Evolutionary conservation across 2,113 vertebrate genomes (phyloP).

Genomic region (Entosphenus tridentatus): DNA sequence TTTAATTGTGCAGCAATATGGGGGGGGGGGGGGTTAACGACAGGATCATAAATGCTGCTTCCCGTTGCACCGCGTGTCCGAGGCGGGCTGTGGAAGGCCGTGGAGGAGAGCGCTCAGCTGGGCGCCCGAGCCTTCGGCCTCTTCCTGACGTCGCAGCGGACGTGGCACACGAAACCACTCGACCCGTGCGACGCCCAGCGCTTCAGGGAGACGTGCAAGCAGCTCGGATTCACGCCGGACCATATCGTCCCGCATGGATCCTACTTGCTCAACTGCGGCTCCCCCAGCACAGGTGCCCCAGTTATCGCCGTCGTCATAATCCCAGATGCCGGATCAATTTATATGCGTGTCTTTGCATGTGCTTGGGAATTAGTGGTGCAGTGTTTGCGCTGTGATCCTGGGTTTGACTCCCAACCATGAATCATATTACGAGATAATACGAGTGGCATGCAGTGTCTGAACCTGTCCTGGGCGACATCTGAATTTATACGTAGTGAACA

Average conservation of each 20-base stretch:
- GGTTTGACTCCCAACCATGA: no score
- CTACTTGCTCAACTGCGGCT: conserved; percentile 42
- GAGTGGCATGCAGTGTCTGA: no score
- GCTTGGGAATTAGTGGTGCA: no score
- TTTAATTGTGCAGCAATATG: no score
- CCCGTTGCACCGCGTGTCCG: neutral
- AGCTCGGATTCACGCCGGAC: conserved; percentile 18
- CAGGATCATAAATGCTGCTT: no score
- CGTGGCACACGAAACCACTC: conserved; percentile 27
- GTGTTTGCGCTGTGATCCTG: no score
- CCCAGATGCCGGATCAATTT: no score
- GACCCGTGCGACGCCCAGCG: conserved; percentile 20
- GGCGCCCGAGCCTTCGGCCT: conserved; percentile 27
- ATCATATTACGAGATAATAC: no score
- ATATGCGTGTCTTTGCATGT: neutral
- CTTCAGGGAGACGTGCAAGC: conserved; percentile 21
- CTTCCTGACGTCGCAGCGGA: conserved; percentile 32
- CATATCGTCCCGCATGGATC: conserved; percentile 35
- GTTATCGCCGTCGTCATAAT: no score
- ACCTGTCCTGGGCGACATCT: no score
- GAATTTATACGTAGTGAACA: no score
- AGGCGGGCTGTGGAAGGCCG: conserved; percentile 42
- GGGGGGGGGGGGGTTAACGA: no score
- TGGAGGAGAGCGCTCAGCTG: conserved; percentile 19
- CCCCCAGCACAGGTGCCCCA: conserved; percentile 26